phyloP scores from a whole-genome alignment of 2,797 vertebrate genomes.

The Eleutherodactylus coqui region DNA sequence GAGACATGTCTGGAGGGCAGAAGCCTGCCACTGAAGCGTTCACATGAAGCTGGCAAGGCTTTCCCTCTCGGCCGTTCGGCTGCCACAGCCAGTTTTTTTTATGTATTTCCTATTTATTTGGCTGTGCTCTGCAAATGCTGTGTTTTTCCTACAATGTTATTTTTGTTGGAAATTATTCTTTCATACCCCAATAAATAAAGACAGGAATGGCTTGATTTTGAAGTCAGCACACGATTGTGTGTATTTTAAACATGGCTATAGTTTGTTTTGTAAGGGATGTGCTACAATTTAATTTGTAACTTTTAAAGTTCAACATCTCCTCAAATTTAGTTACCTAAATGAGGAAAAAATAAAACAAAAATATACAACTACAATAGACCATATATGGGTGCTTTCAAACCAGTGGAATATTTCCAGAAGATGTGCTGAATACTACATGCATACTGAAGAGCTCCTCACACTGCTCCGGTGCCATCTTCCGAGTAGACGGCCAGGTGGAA shows the following conservation, averaged over 20 bases:
- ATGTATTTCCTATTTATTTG: constrained; percentile 48
- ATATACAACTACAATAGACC: too few relatives aligned
- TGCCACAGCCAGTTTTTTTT: constrained; percentile 31
- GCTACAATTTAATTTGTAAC: constrained; percentile 11
- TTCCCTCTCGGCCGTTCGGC: neutral
- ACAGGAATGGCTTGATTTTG: constrained; percentile 36
- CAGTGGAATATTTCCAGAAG: too few relatives aligned
- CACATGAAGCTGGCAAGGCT: constrained; percentile 31
- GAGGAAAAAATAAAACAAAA: neutral
- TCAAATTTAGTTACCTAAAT: neutral
- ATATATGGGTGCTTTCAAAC: too few relatives aligned
- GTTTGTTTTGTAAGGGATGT: neutral
- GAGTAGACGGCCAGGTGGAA: too few relatives aligned
- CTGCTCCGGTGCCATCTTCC: too few relatives aligned
- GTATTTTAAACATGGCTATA: constrained; percentile 13
- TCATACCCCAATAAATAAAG: constrained; percentile 50
- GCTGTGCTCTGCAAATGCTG: constrained; percentile 37
- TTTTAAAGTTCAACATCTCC: neutral
- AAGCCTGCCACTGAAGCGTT: constrained; percentile 11
- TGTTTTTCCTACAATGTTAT: constrained; percentile 50
- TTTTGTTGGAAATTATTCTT: constrained; percentile 51
- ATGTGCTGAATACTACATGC: too few relatives aligned
- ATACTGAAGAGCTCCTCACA: too few relatives aligned
- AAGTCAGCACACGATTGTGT: constrained; percentile 7
- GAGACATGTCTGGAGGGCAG: constrained; percentile 12